These are phyloP conservation scores for Xiphophorus couchianus DNA, from an alignment of 2,113 vertebrate species.

Conservation along the genomic window DNA sequence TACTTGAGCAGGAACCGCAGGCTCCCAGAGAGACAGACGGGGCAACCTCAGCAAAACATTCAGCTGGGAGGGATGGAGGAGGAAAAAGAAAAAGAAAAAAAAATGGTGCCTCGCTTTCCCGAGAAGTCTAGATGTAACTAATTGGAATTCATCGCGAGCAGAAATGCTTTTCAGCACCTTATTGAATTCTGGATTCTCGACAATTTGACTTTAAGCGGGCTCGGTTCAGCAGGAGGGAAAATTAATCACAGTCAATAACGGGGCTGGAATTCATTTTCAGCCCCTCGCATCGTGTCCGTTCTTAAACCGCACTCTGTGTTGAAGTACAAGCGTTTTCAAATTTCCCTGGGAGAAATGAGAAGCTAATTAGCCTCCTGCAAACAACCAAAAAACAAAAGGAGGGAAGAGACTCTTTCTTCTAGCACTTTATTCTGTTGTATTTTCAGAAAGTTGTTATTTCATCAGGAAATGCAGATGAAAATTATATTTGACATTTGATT, in stretches of 20 bases:
- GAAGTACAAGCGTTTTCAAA: slow-evolving; percentile 10
- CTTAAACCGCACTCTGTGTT: slow-evolving; percentile 13
- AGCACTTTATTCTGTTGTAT: not conserved
- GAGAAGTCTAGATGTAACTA: slow-evolving; percentile 63
- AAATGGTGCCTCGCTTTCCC: slow-evolving; percentile 19
- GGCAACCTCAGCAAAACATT: slow-evolving; percentile 68
- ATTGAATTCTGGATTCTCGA: slow-evolving; percentile 51
- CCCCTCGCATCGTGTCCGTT: slow-evolving; percentile 3
- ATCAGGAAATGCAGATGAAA: not conserved
- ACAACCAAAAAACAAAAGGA: not conserved
- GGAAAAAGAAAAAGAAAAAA: not conserved
- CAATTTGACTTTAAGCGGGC: slow-evolving; percentile 40
- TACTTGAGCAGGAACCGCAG: slow-evolving; percentile 62
- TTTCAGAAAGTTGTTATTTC: not conserved
- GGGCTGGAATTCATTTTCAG: slow-evolving; percentile 53
- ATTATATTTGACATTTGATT: not conserved
- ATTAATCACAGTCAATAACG: slow-evolving; percentile 61
- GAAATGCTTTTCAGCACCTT: slow-evolving; percentile 46
- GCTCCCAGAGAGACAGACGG: slow-evolving; percentile 60
- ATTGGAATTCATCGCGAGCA: slow-evolving; percentile 69
- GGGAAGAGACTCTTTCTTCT: not conserved
- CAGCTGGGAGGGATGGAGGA: not conserved
- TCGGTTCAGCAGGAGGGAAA: slow-evolving; percentile 33
- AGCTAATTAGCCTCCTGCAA: not conserved
- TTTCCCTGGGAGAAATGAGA: not conserved